Conservation (phyloP, 2,797 vertebrate species). For the Myotis findleyi region DNA sequence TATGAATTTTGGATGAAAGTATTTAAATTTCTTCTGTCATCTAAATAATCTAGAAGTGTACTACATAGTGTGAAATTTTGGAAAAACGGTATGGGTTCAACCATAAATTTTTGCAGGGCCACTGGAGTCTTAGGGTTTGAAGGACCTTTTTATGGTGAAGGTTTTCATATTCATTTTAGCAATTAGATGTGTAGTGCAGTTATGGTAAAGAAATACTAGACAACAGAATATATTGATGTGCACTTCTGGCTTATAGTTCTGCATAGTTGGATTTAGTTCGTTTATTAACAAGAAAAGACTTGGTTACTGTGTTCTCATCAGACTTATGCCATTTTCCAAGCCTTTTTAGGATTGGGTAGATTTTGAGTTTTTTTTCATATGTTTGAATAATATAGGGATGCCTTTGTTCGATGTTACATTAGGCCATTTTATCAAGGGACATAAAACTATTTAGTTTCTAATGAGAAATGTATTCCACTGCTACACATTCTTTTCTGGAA, state of each 20-base stretch:
- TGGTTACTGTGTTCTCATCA: neutral
- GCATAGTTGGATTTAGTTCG: neutral
- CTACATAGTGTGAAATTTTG: neutral
- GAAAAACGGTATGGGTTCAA: neutral
- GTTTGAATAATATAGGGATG: neutral
- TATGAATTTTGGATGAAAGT: neutral
- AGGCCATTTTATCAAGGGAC: constrained; percentile 46
- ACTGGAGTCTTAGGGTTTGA: neutral
- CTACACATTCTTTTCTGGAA: neutral
- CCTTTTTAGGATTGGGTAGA: neutral
- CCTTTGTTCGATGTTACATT: constrained; percentile 11
- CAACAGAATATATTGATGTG: neutral
- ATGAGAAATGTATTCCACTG: neutral
- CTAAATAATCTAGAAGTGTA: neutral
- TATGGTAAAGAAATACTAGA: neutral
- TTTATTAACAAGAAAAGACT: neutral
- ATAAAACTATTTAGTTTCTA: constrained; percentile 46
- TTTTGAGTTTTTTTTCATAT: constrained; percentile 17
- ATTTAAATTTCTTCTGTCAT: constrained; percentile 23
- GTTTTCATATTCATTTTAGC: neutral
- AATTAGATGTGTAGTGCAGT: constrained; percentile 8
- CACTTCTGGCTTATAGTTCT: neutral
- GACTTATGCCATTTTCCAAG: neutral
- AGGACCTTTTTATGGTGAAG: neutral
- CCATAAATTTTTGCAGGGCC: neutral